Base-by-base conservation (phyloP, 2,888 invertebrate genomes). In the Lepidocyrtinus sp. region DNA sequence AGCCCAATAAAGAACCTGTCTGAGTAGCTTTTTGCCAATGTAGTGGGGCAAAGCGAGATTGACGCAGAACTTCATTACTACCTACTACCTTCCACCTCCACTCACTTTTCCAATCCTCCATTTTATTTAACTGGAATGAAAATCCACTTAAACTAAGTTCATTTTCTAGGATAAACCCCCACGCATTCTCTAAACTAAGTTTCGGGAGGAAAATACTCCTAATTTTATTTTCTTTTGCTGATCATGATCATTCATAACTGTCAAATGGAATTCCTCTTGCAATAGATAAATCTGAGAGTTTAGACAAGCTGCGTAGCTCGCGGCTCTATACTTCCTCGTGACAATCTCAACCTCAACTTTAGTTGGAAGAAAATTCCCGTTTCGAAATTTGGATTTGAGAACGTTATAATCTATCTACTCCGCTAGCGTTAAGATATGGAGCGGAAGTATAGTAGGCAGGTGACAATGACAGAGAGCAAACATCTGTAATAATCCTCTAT, bases 191-290 rank as follows among this genome's bases (percentile, higher is more conserved):
- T n/a, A n/a, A n/a, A n/a, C n/a, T n/a, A n/a, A n/a, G n/a, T n/a
- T n/a, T n/a, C n/a, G n/a, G n/a, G n/a, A n/a, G n/a, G n/a, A n/a
- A n/a, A n/a, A n/a, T n/a, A n/a, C n/a, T n/a, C n/a, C n/a, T n/a
- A n/a, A n/a, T n/a, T n/a, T n/a, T n/a, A n/a, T n/a, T n/a, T n/a
- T n/a, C n/a, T n/a, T n/a, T n/a, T n/a, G n/a, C 17, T 50, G 50
- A 50, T 50, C 50, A 12, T 17, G 71, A 71, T 63, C 71, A 71
- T 71, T 46, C 36, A 71, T 71, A 71, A 62, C 71, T 71, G 71
- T 71, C 71, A 71, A 2, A 2, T 50, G 36, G 36, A 50, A n/a
- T n/a, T 50, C 50, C 50, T 50, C 50, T 50, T 50, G 5, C 50
- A n/a, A 50, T n/a, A 50, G 50, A 50, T n/a, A 50, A 50, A 17